Evolutionary conservation across 2,113 vertebrate species (phyloP).

Genomic region (Tretioscincus oriximinensis): DNA sequence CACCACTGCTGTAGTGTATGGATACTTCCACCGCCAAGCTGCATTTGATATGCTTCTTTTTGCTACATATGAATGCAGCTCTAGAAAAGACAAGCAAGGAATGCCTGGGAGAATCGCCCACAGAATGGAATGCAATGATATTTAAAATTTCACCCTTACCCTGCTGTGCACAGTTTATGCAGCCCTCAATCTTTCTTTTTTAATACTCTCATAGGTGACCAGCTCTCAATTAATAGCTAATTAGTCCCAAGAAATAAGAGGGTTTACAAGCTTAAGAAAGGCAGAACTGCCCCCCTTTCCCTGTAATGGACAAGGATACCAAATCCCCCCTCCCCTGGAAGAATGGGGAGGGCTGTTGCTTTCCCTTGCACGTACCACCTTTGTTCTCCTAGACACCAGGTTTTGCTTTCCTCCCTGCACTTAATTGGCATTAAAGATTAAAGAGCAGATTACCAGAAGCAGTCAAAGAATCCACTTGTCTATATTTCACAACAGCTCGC

Average conservation of each 20-base stretch:
- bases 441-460: slow-evolving; percentile 65
- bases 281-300: neutral
- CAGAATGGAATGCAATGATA: no score
- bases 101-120: no score
- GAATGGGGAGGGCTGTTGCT: neutral
- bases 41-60: no score
- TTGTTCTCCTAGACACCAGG: neutral
- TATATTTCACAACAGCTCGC: slow-evolving; percentile 58
- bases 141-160: no score
- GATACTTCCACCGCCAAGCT: no score
- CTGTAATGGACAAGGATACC: no score
- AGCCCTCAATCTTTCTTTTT: neutral
- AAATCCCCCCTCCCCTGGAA: neutral
- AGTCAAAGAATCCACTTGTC: slow-evolving; percentile 71
- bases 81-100: no score
- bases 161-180: neutral
- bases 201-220: no score
- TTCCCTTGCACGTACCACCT: neutral
- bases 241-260: no score
- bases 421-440: slow-evolving; percentile 59
- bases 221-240: neutral
- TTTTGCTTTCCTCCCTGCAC: slow-evolving; percentile 21
- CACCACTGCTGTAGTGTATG: no score
- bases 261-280: neutral
- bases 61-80: no score